phyloP scores from a whole-genome alignment of 1,140 invertebrate species.

The Asbolus verrucosus region DNA sequence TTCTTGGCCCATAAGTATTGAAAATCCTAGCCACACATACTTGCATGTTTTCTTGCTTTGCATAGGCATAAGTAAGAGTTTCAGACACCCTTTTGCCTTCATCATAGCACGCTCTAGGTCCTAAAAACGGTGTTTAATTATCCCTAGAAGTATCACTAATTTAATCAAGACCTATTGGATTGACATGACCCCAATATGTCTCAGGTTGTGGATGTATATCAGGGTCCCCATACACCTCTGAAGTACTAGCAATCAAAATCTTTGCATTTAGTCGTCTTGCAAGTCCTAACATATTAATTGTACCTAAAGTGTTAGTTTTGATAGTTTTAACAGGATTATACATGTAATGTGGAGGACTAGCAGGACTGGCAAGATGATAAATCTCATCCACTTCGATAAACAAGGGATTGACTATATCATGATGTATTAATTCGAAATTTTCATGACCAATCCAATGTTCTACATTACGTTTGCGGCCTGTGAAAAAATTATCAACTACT shows the following conservation, averaged over 20 bases:
- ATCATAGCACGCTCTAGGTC: constrained; percentile 97
- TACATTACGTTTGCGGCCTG: constrained; percentile 95
- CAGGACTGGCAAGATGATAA: constrained; percentile 98
- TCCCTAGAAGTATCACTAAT: not conserved
- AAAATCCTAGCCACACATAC: constrained; percentile 98
- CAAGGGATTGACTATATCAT: constrained; percentile 98
- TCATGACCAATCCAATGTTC: constrained; percentile 99
- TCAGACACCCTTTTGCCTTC: constrained; percentile 98
- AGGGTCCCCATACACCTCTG: constrained; percentile 99
- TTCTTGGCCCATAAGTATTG: constrained; percentile 99
- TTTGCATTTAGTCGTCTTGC: constrained; percentile 94
- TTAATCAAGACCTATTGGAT: constrained; percentile 88
- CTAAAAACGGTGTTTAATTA: constrained; percentile 64
- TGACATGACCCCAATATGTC: constrained; percentile 99
- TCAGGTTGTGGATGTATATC: constrained; percentile 95
- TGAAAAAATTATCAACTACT: constrained; percentile 99
- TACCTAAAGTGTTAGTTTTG: constrained; percentile 98
- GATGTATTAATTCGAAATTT: constrained; percentile 99
- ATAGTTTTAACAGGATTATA: constrained; percentile 99
- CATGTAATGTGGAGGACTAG: constrained; percentile 99
- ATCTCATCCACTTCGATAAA: constrained; percentile 99
- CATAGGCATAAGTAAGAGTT: constrained; percentile 96
- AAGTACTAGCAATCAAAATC: constrained; percentile 97
- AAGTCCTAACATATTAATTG: constrained; percentile 99
- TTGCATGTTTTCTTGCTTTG: constrained; percentile 94